These are phyloP conservation scores for Conger conger DNA, from an alignment of 2,113 vertebrate genomes.

Conservation along the genomic window DNA sequence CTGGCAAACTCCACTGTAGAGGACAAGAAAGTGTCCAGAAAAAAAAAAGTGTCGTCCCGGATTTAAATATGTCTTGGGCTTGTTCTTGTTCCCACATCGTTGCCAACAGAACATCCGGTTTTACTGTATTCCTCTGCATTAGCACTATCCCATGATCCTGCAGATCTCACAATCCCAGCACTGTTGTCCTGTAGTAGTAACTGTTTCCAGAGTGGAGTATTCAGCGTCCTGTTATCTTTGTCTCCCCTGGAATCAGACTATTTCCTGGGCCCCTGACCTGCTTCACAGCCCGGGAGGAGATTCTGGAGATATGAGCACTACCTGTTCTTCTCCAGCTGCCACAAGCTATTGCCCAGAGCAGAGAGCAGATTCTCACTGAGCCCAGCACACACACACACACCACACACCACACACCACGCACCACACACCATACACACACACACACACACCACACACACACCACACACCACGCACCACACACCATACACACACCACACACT, in stretches of 20 bases:
- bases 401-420: too few relatives aligned
- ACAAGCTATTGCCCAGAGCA: neutral
- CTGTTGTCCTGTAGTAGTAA: neutral
- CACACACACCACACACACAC: too few relatives aligned
- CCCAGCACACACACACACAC: neutral
- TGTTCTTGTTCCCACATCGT: neutral
- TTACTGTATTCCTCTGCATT: neutral
- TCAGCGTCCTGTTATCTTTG: neutral
- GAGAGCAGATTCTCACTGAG: neutral
- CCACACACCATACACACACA: too few relatives aligned
- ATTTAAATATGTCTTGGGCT: neutral
- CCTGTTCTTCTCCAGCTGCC: neutral
- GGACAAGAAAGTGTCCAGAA: neutral
- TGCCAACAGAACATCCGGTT: neutral
- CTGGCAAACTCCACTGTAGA: neutral
- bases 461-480: too few relatives aligned
- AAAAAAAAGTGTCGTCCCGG: neutral
- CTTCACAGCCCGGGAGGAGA: neutral
- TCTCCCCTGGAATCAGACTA: neutral
- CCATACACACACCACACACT: too few relatives aligned
- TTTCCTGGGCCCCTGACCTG: conserved; percentile 1
- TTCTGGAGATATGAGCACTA: neutral
- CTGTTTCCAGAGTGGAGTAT: neutral
- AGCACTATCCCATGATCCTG: neutral
- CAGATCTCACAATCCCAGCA: neutral